A percentile compares a stretch with the other conserved stretches of the same genome.
phyloP scores from a whole-genome alignment of 2,797 vertebrate species.

The Falco concolor region DNA sequence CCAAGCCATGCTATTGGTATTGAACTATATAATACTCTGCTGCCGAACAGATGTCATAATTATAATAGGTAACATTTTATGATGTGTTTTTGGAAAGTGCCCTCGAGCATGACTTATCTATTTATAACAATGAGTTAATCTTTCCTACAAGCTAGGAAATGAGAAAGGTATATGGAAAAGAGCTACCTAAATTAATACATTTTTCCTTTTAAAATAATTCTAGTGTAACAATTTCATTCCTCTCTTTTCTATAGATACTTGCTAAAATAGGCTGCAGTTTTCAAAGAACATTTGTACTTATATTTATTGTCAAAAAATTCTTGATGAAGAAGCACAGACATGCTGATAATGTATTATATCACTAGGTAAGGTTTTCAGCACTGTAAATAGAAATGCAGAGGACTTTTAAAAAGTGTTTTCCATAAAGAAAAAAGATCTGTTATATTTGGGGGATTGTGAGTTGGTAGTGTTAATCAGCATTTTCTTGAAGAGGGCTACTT shows the following conservation, averaged over 20 bases:
- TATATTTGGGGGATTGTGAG: neutral
- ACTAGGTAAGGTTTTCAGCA: neutral
- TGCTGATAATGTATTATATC: neutral
- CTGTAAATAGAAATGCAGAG: neutral
- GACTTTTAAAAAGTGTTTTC: neutral
- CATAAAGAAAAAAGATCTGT: neutral
- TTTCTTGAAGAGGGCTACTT: neutral
- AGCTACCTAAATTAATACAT: neutral
- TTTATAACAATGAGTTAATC: conserved; percentile 12
- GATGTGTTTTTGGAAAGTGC: conserved; percentile 11
- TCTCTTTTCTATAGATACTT: neutral
- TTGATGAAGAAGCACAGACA: neutral
- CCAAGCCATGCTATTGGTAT: neutral
- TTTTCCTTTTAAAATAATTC: conserved; percentile 10
- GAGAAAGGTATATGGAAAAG: neutral
- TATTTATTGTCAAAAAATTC: conserved; percentile 1
- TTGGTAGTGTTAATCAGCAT: neutral
- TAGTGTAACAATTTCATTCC: neutral
- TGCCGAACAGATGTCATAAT: conserved; percentile 12
- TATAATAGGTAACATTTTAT: neutral
- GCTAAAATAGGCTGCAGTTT: neutral
- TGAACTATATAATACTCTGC: neutral
- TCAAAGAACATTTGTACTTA: neutral
- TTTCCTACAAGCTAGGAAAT: neutral
- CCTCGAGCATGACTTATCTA: neutral